Base-by-base conservation (phyloP, 2,797 vertebrate genomes). In the Danio jaintianensis region DNA sequence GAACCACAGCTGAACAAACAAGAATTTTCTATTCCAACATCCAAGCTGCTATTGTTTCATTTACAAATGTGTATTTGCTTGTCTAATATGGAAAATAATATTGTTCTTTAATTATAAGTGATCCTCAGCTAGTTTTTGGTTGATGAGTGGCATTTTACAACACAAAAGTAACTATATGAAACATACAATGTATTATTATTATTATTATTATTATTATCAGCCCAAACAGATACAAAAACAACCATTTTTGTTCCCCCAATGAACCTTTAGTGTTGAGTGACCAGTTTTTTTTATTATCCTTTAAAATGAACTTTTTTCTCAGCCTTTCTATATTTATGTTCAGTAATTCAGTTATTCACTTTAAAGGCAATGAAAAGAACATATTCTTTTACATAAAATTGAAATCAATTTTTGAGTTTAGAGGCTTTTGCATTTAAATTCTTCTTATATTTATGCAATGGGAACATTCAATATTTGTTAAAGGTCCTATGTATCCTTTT, bases 181-280 rank as follows among this genome's bases (percentile, higher is more conserved):
- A 29, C 1, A 29, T 29, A 29, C 29, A 29, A 29, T 29, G 29
- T 29, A 29, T 29, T 29, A 29, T 29, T 29, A 29, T 29, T n/a
- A 63, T 45, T 66, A 63, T 42, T 29, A 29, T 29, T n/a, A 63
- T 45, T 66, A 63, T 42, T 63, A 12, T 74, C 6, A 38, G 43
- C 13, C 22, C 47, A 61, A n/a, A 29, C 15, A 4, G 0, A n/a
- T n/a, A 18, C 9, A 18, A n/a, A 52, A 45, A 45, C 50, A 52
- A 52, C 48, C 0, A 53, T 59, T 36, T 36, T 59, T 5, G 22
- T 20, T 7, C 36, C 6, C 56, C 36, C 22, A 15, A 13, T 3
- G 1, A 59, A 20, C 5, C 11, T 58, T 13, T 29, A 58, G 29
- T 29, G 29, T 29, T n/a, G 29, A 58, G 9, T 29, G 55, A 58